Conservation (phyloP, 2,113 vertebrate species). For the Gambusia holbrooki region DNA sequence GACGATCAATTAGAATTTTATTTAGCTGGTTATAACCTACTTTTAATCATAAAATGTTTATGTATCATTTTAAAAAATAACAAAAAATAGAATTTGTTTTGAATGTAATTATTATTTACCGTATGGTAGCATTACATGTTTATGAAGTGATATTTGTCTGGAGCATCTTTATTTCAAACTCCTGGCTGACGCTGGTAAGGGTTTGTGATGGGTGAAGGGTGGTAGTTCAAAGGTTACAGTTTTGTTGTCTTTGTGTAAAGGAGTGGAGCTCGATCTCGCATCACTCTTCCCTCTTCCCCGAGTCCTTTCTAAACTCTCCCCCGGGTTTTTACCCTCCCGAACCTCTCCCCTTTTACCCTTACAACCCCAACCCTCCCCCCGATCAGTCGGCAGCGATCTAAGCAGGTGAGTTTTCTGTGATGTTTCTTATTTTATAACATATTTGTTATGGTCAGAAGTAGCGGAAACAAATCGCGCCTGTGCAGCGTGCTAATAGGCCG, state of each 20-base stretch:
- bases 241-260: slow-evolving; percentile 83
- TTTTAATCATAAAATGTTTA: not conserved
- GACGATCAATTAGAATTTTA: not conserved
- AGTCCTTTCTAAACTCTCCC: slow-evolving; percentile 85
- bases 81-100: not conserved
- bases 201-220: slow-evolving; percentile 60
- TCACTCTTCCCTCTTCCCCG: slow-evolving; percentile 85
- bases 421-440: not conserved
- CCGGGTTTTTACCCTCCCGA: slow-evolving; percentile 84
- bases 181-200: not conserved
- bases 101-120: not conserved
- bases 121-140: not conserved
- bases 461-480: slow-evolving; percentile 65
- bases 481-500: slow-evolving; percentile 72
- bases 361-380: slow-evolving; percentile 83
- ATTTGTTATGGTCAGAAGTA: slow-evolving; percentile 50
- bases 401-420: slow-evolving; percentile 67
- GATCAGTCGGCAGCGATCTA: slow-evolving; percentile 56
- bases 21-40: not conserved
- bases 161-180: not conserved
- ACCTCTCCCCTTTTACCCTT: slow-evolving; percentile 85
- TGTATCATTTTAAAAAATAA: not conserved
- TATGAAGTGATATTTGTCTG: not conserved
- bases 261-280: slow-evolving; percentile 82
- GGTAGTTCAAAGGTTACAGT: slow-evolving; percentile 76